Evolutionary conservation across 2,797 vertebrate genomes (phyloP).

Genomic region (Basileuterus tristriatus): DNA sequence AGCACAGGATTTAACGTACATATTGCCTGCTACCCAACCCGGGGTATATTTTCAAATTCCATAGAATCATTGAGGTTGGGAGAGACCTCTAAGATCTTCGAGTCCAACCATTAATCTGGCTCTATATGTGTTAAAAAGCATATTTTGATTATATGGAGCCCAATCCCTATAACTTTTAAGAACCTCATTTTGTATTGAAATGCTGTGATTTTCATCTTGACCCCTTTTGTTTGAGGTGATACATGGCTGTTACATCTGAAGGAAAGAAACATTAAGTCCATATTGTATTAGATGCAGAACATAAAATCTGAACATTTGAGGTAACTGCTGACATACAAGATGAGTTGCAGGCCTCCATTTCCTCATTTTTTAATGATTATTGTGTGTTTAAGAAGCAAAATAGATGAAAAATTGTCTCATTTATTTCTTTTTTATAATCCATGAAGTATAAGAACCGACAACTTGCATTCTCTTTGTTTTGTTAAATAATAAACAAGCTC

Average conservation of each 20-base stretch:
- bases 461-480: background rate
- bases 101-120: background rate
- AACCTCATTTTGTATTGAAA: background rate
- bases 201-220: background rate
- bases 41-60: background rate
- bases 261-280: background rate
- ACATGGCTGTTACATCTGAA: background rate
- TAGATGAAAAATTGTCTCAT: background rate
- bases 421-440: background rate
- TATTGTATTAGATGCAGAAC: background rate
- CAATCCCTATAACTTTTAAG: background rate
- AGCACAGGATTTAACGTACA: fast-evolving
- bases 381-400: background rate
- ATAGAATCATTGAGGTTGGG: background rate
- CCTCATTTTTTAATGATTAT: background rate
- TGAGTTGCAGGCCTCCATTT: background rate
- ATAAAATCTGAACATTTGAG: background rate
- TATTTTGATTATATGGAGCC: background rate
- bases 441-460: background rate
- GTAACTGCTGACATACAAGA: background rate
- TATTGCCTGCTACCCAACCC: fast-evolving
- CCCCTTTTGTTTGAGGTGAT: background rate
- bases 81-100: background rate
- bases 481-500: background rate
- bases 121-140: background rate